A percentile compares a stretch with the other conserved stretches of the same genome.
phyloP scores from a whole-genome alignment of 2,113 vertebrate genomes.

The Gopherus evgoodei region DNA sequence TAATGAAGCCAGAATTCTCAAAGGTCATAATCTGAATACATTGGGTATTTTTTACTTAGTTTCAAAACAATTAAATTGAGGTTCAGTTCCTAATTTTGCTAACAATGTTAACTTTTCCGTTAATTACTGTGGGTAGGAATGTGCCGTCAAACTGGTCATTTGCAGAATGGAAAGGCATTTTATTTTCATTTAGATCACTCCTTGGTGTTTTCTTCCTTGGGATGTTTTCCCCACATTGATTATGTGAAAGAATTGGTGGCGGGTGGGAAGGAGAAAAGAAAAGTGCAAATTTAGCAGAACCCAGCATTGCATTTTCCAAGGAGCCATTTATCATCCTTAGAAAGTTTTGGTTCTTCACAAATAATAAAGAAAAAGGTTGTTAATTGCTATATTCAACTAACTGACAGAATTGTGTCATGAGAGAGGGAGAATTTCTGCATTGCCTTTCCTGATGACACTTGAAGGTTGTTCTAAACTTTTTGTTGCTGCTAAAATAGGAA shows the following conservation, averaged over 20 bases:
- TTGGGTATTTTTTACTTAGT: conserved; percentile 62
- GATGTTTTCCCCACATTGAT: neutral
- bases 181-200: conserved; percentile 15
- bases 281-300: conserved; percentile 79
- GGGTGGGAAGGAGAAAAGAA: neutral
- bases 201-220: conserved; percentile 23
- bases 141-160: conserved; percentile 67
- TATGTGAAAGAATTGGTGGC: conserved; percentile 60
- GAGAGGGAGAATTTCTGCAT: conserved; percentile 64
- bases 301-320: conserved; percentile 59
- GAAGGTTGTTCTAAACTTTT: conserved; percentile 69
- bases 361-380: conserved; percentile 74
- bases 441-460: conserved; percentile 58
- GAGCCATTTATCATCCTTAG: conserved; percentile 81
- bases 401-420: conserved; percentile 76
- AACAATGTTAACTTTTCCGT: conserved; percentile 61
- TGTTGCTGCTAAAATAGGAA: conserved; percentile 60
- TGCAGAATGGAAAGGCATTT: conserved; percentile 47
- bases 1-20: conserved; percentile 81
- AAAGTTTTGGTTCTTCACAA: conserved; percentile 78
- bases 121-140: conserved; percentile 67
- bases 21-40: conserved; percentile 79
- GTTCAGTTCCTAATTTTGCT: conserved; percentile 73
- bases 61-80: conserved; percentile 77
- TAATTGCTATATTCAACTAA: conserved; percentile 76